These are phyloP conservation scores for Artemia sp. DNA, from an alignment of 2,888 invertebrate species.

Conservation along the genomic window DNA sequence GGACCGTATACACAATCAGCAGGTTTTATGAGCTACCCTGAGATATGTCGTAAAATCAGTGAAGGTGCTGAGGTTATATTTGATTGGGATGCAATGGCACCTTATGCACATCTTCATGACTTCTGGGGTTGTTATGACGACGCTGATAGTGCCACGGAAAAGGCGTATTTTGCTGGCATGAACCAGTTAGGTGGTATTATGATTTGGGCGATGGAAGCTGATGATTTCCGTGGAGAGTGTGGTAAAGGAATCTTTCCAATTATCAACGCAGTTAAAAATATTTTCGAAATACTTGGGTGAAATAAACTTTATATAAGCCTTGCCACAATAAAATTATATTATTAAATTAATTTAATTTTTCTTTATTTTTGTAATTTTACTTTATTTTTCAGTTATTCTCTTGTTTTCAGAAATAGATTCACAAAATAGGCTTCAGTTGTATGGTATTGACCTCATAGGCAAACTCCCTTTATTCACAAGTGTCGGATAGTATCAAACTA, in stretches of 20 bases:
- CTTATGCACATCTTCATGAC: slow-evolving; percentile 15
- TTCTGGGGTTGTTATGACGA: slow-evolving; percentile 20
- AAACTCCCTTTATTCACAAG: too few species aligned
- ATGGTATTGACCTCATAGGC: too few species aligned
- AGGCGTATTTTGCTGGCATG: not conserved
- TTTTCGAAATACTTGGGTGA: not conserved
- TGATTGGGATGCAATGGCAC: slow-evolving; percentile 16
- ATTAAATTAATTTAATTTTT: too few species aligned
- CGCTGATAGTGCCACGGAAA: slow-evolving; percentile 17
- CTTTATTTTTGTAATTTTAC: too few species aligned
- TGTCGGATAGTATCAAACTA: too few species aligned
- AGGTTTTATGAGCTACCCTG: slow-evolving; percentile 17
- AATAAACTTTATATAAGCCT: too few species aligned
- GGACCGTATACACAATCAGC: slow-evolving; percentile 18
- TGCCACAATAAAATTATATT: too few species aligned
- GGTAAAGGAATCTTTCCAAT: slow-evolving; percentile 2
- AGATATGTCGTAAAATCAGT: slow-evolving; percentile 16
- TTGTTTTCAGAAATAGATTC: too few species aligned
- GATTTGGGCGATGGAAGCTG: slow-evolving; percentile 11
- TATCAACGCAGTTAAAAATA: slow-evolving; percentile 11
- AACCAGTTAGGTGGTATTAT: not conserved
- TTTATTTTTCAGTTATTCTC: too few species aligned
- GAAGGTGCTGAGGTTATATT: not conserved
- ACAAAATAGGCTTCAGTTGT: too few species aligned
- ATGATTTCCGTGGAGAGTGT: not conserved